Evolutionary conservation across 2,797 vertebrate genomes (phyloP), one percentile per base, ranked within the genome.

Genomic region (Neosilurus hyrtlii): DNA sequence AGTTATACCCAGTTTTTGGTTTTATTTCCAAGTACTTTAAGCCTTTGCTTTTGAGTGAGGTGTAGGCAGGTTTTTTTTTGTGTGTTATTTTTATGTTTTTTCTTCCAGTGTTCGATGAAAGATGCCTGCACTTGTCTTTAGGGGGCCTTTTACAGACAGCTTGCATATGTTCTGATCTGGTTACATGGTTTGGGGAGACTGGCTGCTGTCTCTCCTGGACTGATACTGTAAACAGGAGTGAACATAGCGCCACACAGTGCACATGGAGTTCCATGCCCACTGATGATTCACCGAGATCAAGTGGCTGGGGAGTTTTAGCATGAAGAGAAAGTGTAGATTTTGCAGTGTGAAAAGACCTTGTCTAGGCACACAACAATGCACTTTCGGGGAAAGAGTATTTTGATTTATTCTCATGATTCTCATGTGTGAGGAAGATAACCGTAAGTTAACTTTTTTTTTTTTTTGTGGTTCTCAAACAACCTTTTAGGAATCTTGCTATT

Each of bases 161-260:
- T 90, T 86, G 87, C 86, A 83, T 90, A 91, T 88, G 88, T 80
- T 83, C 80, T 82, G 73, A 80, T 93, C 54, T 0, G 30, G 83
- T 95, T 95, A 90, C 91, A 89, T 85, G 80, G 88, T 88, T 79
- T 12, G 86, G 82, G 83, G 73, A 86, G 88, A 83, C 86, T 89
- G 89, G 87, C 90, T 86, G 85, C 54, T 84, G 79, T 87, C 88
- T 85, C 82, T 83, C 88, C 86, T 89, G 88, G 89, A 89, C 88
- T 11, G 92, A 93, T 94, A 93, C 93, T 91, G 93, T 93, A 93
- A 90, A 91, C 88, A 51, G 86, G 72, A 75, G 90, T 94, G 94
- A 93, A 94, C 95, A 95, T 94, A 95, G 90, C 89, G 89, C 80
- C 88, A 87, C 75, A 76, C 65, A 86, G 87, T 87, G 81, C 86